Percentiles rank a stretch among this genome's conserved stretches.
Conservation (phyloP, 2,113 vertebrate species). For the Uria lomvia region DNA sequence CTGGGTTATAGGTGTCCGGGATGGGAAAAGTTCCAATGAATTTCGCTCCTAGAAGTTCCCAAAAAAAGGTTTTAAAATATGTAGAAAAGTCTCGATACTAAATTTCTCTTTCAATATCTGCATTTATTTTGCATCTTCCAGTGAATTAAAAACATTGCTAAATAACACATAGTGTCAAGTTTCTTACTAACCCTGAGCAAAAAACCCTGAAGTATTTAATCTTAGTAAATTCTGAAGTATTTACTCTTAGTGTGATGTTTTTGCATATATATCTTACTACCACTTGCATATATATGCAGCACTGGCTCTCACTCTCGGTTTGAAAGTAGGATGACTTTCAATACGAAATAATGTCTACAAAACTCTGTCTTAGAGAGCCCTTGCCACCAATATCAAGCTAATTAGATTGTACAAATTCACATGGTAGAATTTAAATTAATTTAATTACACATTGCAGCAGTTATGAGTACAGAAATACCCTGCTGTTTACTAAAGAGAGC, state of each 20-base stretch:
- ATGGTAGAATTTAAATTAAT: background rate
- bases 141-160: background rate
- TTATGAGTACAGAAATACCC: background rate
- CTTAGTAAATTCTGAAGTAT: background rate
- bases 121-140: background rate
- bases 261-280: background rate
- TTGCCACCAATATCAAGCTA: background rate
- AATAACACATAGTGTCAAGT: background rate
- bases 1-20: conserved; percentile 92
- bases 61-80: background rate
- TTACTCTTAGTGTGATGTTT: background rate
- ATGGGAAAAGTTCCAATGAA: conserved; percentile 93
- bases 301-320: background rate
- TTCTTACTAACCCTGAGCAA: background rate
- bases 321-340: background rate
- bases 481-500: background rate
- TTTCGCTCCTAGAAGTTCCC: conserved; percentile 82
- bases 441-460: background rate
- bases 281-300: background rate
- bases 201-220: background rate
- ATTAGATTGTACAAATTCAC: background rate
- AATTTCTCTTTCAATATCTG: background rate
- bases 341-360: background rate
- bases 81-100: background rate
- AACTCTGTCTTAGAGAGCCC: background rate